phyloP scores from a whole-genome alignment of 2,113 vertebrate species.

The Camelus bactrianus region DNA sequence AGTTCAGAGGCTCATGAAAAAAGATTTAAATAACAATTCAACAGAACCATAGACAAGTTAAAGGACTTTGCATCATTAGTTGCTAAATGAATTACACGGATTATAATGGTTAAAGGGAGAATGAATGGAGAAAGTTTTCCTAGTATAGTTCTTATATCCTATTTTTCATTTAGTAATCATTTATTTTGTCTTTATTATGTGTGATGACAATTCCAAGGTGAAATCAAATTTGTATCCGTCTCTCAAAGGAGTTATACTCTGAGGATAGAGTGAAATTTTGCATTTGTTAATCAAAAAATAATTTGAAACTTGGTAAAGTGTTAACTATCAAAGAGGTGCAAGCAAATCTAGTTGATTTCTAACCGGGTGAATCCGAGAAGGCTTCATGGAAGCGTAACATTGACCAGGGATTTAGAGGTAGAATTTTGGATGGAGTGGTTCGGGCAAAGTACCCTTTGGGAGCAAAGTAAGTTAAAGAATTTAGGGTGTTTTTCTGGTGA shows the following conservation, averaged over 20 bases:
- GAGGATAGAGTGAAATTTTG: background rate
- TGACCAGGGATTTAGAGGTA: background rate
- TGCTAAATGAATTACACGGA: slow-evolving; percentile 68
- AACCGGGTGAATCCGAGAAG: background rate
- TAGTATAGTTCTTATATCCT: background rate
- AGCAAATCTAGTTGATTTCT: background rate
- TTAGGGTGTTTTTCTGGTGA: slow-evolving; percentile 33
- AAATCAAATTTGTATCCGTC: background rate
- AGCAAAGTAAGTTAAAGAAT: slow-evolving; percentile 51
- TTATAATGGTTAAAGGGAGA: slow-evolving; percentile 43
- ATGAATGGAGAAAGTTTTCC: slow-evolving; percentile 21
- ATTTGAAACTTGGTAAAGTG: background rate
- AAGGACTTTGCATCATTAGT: slow-evolving; percentile 66
- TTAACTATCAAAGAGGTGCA: background rate
- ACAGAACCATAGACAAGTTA: slow-evolving; percentile 36
- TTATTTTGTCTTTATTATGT: background rate
- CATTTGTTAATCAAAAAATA: background rate
- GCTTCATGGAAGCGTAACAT: background rate
- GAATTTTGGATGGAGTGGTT: background rate
- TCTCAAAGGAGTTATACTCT: background rate
- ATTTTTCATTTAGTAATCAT: background rate
- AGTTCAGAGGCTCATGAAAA: slow-evolving; percentile 63
- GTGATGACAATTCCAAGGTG: background rate
- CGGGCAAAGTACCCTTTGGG: background rate
- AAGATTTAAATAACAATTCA: slow-evolving; percentile 72